Percentiles rank a stretch among this genome's conserved stretches.
These are phyloP conservation scores for Myotis daubentonii DNA, from an alignment of 2,797 vertebrate species.

Conservation along the genomic window DNA sequence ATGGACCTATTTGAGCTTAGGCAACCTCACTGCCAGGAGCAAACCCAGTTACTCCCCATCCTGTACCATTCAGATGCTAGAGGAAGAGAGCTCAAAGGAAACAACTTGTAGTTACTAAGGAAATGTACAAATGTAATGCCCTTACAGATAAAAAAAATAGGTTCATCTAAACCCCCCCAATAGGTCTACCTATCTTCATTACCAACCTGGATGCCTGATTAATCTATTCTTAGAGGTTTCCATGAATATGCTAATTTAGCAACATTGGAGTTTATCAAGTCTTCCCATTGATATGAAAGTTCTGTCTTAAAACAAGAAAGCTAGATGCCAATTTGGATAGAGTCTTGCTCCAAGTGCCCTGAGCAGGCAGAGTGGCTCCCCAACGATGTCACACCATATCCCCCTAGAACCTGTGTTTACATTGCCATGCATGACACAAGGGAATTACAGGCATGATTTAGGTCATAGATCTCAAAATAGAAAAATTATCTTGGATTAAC, in stretches of 20 bases:
- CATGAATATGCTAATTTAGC: neutral
- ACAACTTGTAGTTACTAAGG: neutral
- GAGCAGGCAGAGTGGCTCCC: neutral
- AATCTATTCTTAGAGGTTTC: neutral
- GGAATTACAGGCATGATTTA: neutral
- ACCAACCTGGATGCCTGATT: neutral
- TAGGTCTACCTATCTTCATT: too few species aligned
- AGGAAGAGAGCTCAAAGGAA: neutral
- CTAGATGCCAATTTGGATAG: neutral
- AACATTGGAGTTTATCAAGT: neutral
- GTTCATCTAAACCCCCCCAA: too few species aligned
- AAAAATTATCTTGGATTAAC: too few species aligned
- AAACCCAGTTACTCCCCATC: accelerated
- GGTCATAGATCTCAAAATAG: neutral
- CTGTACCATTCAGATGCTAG: too few species aligned
- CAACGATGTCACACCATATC: too few species aligned
- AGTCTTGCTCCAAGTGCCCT: neutral
- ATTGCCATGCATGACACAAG: neutral
- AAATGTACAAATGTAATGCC: neutral
- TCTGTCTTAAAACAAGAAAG: neutral
- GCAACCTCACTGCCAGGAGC: accelerated
- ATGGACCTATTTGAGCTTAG: neutral
- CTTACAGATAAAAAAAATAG: too few species aligned
- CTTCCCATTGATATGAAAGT: neutral
- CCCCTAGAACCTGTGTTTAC: too few species aligned